Conservation (phyloP, 2,888 invertebrate species). For the Piscicola geometra region DNA sequence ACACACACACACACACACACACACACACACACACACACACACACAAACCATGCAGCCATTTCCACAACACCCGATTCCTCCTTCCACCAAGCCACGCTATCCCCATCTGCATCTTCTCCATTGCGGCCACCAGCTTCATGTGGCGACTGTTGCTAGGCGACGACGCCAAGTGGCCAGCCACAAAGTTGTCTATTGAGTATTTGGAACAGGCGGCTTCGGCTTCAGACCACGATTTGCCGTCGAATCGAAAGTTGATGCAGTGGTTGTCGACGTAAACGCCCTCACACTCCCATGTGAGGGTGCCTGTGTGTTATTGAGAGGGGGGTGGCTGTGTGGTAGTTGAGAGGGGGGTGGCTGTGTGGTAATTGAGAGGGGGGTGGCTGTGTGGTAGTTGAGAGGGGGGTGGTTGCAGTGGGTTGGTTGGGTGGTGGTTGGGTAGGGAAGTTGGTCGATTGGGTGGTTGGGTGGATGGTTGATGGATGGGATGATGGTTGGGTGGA, state of each 20-base stretch:
- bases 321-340: neutral
- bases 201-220: slow-evolving; percentile 7
- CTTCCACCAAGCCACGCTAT: slow-evolving; percentile 7
- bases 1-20: no score
- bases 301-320: neutral
- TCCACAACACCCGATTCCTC: slow-evolving; percentile 20
- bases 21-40: no score
- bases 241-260: slow-evolving; percentile 26
- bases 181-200: slow-evolving; percentile 19
- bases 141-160: neutral
- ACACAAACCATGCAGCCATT: slow-evolving; percentile 17
- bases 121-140: neutral
- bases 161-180: slow-evolving; percentile 12
- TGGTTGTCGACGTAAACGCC: slow-evolving; percentile 19
- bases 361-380: neutral
- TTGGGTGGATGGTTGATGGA: no score
- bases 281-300: neutral
- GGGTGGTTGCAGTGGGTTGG: no score
- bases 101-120: slow-evolving; percentile 17
- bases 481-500: no score
- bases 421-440: no score
- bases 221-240: slow-evolving; percentile 13
- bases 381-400: neutral
- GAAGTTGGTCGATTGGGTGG: no score
- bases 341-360: neutral